Evolutionary conservation across 2,888 invertebrate genomes (phyloP), one percentile per base, ranked within the genome.

Genomic region (Tetheella fluctuosa): DNA sequence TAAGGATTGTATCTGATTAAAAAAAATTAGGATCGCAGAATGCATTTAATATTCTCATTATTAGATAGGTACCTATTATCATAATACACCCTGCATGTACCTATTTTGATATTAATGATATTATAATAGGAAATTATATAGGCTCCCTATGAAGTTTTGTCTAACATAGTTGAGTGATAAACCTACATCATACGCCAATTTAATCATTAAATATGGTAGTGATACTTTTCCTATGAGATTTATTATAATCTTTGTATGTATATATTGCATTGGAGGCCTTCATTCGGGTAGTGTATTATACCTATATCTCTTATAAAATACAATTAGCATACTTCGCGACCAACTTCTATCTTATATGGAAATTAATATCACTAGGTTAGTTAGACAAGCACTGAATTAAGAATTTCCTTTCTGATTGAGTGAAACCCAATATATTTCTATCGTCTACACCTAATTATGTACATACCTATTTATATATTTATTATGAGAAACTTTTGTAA

Each of bases 231-330:
- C 82, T 85, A 84, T 75, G 81, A 85, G 76, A 80, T 84, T 79
- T 62, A 68, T 56, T 17, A 37, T 73, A 79, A 63, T 77, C 74
- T 82, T 79, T 83, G 79, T 85, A 82, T 81, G 83, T 89, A 86
- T 69, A 85, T 86, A 86, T 78, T 86, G 70, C 86, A 83, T 84
- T 83, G 84, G 91, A 89, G 91, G 91, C 91, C 91, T 91, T 91
- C 84, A 85, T 85, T 85, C 84, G 81, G 80, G 73, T 89, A 85
- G 81, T 74, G 67, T 79, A 77, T 77, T 76, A 76, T 81, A 78
- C 60, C 54, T 62, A 23, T 78, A 77, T 74, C 70, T 79, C 75
- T 77, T 76, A 70, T 74, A 70, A n/a, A 73, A 74, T 75, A 74
- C 71, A 68, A 71, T 71, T 80, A 82, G 76, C 72, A 73, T 85